phyloP scores from a whole-genome alignment of 2,113 vertebrate genomes.

The Neogale vison region DNA sequence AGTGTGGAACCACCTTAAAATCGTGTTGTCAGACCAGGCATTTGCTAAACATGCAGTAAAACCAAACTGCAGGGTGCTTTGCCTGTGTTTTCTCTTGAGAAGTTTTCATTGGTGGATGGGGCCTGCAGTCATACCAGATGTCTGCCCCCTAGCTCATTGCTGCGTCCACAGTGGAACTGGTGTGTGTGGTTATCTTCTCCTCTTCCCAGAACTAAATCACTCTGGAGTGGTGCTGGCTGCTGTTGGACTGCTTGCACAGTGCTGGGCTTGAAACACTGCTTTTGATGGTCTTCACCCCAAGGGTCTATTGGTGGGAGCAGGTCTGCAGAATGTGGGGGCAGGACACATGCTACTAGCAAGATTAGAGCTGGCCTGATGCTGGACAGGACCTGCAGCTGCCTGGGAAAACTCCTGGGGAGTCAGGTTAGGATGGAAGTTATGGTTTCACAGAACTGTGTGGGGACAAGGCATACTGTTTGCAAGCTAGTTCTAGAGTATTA shows the following conservation, averaged over 20 bases:
- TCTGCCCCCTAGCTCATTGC: neutral
- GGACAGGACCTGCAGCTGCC: neutral
- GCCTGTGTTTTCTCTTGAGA: neutral
- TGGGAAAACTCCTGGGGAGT: neutral
- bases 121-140: neutral
- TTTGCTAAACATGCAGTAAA: too few species aligned
- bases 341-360: neutral
- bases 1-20: too few species aligned
- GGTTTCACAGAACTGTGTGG: neutral
- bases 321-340: neutral
- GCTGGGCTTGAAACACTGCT: neutral
- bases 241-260: neutral
- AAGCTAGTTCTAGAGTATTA: neutral
- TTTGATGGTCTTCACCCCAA: neutral
- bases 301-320: neutral
- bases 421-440: neutral
- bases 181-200: neutral
- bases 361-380: neutral
- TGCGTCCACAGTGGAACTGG: neutral
- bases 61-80: neutral
- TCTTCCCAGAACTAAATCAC: neutral
- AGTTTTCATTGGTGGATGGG: neutral
- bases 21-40: too few species aligned
- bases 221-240: neutral
- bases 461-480: neutral